Evolutionary conservation across 2,797 vertebrate genomes (phyloP), one percentile per base, ranked within the genome.

Genomic region (Salarias fasciatus): DNA sequence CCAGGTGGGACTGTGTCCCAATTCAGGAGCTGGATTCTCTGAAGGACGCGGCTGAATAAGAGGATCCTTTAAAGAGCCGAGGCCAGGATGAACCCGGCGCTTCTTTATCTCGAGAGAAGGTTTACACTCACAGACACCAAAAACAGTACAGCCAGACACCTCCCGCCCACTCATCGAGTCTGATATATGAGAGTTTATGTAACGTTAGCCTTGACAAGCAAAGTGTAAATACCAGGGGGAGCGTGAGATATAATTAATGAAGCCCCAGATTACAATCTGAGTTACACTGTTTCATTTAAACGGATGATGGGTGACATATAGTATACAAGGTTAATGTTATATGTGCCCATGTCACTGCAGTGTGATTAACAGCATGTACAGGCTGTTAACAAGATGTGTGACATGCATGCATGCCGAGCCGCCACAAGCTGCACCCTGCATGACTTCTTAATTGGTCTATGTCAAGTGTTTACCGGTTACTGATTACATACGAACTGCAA

Each of bases 21-120:
- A 6, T 70, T 69, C 55, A 75, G 41, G 50, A 18, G 47, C 50
- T 46, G 40, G 46, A 48, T 47, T 38, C 8, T 41, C 43, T 66
- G 43, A 69, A 80, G 63, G 73, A 63, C 57, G 30, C 53, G 37
- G 41, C 15, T 42, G 43, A 68, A 18, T 72, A 72, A 69, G 11
- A 33, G 8, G 33, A 24, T 63, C 36, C 33, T 54, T 36, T 8
- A 41, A 9, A 31, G 35, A 35, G 57, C 9, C 12, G 58, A 61
- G 48, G n/a, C 11, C 8, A 3, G 12, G 4, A 30, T 40, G 42
- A 37, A 35, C 24, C 24, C 4, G 0, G n/a, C 33, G 24, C 3
- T 28, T 28, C n/a, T 8, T 47, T 12, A 8, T 11, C 33, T 42
- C 33, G 42, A 33, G 11, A 33, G 13, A 30, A n/a, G 40, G 6